Conservation (phyloP, 2,797 vertebrate genomes). For the Selene dorsalis region DNA sequence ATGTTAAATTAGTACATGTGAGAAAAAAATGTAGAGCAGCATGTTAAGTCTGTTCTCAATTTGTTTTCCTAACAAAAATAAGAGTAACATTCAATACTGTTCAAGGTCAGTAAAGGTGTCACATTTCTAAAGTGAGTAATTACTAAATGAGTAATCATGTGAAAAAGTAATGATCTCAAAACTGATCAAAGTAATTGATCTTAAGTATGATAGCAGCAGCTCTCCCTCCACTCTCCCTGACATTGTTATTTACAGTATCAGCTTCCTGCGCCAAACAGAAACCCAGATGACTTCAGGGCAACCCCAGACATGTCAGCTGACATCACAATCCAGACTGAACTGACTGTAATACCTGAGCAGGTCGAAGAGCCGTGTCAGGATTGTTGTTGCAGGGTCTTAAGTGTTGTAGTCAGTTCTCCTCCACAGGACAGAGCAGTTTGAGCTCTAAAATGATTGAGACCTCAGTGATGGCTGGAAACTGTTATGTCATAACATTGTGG, state of each 20-base stretch:
- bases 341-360: background rate
- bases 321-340: background rate
- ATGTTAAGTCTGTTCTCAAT: too few species aligned
- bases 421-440: background rate
- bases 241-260: background rate
- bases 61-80: too few species aligned
- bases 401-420: background rate
- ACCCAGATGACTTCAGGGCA: background rate
- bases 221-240: background rate
- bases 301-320: background rate
- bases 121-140: too few species aligned
- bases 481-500: background rate
- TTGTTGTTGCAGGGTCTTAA: background rate
- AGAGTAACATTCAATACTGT: too few species aligned
- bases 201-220: constrained; percentile 14
- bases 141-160: too few species aligned
- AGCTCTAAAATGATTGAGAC: background rate
- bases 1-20: too few species aligned
- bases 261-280: background rate
- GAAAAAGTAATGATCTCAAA: too few species aligned
- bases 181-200: too few species aligned
- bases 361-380: background rate
- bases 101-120: too few species aligned
- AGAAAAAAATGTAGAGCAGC: too few species aligned
- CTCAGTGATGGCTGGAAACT: background rate